These are phyloP conservation scores for Litoditis marina DNA, from an alignment of 2,888 invertebrate genomes.

Conservation along the genomic window DNA sequence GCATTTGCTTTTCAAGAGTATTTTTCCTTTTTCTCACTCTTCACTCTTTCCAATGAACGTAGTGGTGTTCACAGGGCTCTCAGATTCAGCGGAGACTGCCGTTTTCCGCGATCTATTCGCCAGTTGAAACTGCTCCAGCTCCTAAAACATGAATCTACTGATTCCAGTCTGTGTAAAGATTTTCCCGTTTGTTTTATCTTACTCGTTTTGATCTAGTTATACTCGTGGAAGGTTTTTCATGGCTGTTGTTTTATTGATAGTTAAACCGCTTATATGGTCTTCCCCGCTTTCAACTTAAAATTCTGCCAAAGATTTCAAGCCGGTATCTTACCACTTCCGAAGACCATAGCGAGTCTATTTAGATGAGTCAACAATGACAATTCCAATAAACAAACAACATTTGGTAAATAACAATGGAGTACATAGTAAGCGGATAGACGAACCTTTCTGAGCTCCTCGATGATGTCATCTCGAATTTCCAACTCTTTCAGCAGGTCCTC, in stretches of 20 bases:
- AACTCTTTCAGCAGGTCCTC: constrained; percentile 39
- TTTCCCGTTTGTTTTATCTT: no score
- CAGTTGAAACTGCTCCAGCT: constrained; percentile 28
- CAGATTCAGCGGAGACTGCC: constrained; percentile 52
- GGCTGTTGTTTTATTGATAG: no score
- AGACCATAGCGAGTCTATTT: neutral
- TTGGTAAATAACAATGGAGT: neutral
- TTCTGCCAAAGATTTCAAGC: no score
- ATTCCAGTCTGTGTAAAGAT: no score
- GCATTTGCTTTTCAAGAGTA: no score
- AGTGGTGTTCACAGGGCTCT: constrained; percentile 20
- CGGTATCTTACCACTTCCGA: neutral
- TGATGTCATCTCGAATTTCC: constrained; percentile 40
- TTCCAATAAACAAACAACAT: neutral
- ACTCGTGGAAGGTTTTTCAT: no score
- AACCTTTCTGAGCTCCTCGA: constrained; percentile 31
- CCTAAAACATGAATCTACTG: constrained; percentile 13
- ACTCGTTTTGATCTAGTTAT: no score
- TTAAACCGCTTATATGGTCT: no score
- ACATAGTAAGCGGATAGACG: neutral
- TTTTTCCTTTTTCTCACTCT: constrained; percentile 36
- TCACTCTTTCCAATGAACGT: constrained; percentile 36
- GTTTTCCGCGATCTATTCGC: constrained; percentile 41
- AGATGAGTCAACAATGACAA: neutral
- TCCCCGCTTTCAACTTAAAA: no score